phyloP scores from a whole-genome alignment of 2,888 invertebrate species.

The Drosophila monieri region DNA sequence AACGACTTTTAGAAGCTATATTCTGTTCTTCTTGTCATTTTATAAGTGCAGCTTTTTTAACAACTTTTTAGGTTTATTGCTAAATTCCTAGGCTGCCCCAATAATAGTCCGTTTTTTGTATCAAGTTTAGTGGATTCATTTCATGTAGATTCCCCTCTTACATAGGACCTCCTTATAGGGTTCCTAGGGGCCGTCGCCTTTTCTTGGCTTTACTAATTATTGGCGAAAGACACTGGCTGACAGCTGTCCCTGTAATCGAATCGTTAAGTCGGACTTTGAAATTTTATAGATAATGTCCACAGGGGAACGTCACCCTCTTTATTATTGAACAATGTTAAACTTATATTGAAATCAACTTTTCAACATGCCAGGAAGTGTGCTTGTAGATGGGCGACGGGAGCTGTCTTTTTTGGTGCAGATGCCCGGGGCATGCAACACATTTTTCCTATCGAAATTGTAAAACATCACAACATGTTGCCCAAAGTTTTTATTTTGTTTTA shows the following conservation, averaged over 20 bases:
- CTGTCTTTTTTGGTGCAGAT: slow-evolving; percentile 14
- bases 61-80: too few relatives aligned
- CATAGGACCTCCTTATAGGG: too few relatives aligned
- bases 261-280: slow-evolving; percentile 1
- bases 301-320: slow-evolving; percentile 11
- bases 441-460: slow-evolving; percentile 3
- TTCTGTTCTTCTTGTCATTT: too few relatives aligned
- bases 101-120: too few relatives aligned
- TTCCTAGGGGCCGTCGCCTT: too few relatives aligned
- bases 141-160: too few relatives aligned
- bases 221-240: not conserved
- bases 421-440: slow-evolving; percentile 49
- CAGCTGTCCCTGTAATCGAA: slow-evolving; percentile 6
- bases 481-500: slow-evolving; percentile 56
- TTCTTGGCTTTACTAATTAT: not conserved
- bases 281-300: slow-evolving; percentile 10
- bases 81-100: too few relatives aligned
- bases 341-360: slow-evolving; percentile 70
- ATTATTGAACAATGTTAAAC: slow-evolving; percentile 51
- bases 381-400: slow-evolving; percentile 30
- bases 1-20: too few relatives aligned
- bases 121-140: too few relatives aligned
- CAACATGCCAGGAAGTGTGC: slow-evolving; percentile 47
- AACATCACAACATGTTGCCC: slow-evolving; percentile 54
- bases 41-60: too few relatives aligned